Conservation (phyloP, 2,113 vertebrate species). For the Ceyx cyanopectus region DNA sequence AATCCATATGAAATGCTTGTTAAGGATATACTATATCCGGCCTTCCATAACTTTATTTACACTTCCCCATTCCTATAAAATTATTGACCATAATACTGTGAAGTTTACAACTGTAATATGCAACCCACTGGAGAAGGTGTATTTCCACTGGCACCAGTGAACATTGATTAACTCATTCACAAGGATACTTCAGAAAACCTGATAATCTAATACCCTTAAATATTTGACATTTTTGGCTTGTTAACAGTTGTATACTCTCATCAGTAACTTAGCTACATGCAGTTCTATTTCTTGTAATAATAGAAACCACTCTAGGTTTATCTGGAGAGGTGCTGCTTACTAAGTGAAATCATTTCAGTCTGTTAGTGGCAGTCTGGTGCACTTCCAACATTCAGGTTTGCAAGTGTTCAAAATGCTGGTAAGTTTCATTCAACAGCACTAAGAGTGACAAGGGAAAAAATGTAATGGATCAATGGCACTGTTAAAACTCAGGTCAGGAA, state of each 20-base stretch:
- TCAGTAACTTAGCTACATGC: not conserved
- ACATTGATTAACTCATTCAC: not conserved
- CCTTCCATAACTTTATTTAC: not conserved
- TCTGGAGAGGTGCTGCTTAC: not conserved
- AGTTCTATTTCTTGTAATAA: not conserved
- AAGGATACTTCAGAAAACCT: not conserved
- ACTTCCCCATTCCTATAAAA: not conserved
- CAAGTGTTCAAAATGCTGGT: not conserved
- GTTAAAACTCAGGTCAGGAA: not conserved
- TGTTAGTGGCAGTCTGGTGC: not conserved
- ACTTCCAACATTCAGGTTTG: not conserved
- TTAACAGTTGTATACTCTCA: not conserved
- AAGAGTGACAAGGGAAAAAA: not conserved
- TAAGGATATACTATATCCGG: not conserved
- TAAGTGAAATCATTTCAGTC: not conserved
- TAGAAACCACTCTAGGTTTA: not conserved
- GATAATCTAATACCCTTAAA: not conserved
- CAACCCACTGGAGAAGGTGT: not conserved
- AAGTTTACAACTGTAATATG: not conserved
- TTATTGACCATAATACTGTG: accelerated
- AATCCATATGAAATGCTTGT: not conserved
- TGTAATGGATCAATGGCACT: not conserved
- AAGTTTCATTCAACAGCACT: not conserved
- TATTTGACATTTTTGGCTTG: not conserved
- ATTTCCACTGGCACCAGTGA: not conserved